phyloP scores from a whole-genome alignment of 2,113 vertebrate genomes.

The Halcyon malimbica region DNA sequence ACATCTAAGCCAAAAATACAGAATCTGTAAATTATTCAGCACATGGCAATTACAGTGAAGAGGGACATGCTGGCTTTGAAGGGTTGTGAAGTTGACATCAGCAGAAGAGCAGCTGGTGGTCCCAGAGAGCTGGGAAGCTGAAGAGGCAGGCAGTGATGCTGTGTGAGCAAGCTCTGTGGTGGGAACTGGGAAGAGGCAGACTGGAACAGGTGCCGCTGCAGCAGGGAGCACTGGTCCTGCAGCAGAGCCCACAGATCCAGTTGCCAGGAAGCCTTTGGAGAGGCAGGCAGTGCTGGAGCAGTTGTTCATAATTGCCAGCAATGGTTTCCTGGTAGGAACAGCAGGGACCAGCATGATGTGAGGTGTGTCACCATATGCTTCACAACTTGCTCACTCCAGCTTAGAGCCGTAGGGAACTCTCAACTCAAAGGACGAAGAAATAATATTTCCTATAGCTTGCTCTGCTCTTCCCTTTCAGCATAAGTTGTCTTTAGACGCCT shows the following conservation, averaged over 20 bases:
- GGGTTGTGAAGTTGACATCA: fast-evolving
- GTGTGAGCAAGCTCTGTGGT: not conserved
- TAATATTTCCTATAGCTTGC: not conserved
- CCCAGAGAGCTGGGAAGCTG: not conserved
- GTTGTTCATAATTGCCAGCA: not conserved
- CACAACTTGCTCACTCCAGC: not conserved
- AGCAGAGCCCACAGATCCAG: not conserved
- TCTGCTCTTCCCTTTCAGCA: not conserved
- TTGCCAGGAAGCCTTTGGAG: not conserved
- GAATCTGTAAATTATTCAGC: not conserved
- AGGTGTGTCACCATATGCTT: not conserved
- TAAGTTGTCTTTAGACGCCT: not conserved
- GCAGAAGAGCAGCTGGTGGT: not conserved
- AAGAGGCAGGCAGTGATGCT: not conserved
- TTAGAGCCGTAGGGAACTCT: not conserved
- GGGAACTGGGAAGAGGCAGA: not conserved
- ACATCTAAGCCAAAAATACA: not conserved
- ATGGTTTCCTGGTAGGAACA: not conserved
- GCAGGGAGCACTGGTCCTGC: not conserved
- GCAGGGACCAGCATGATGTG: not conserved
- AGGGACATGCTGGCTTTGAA: not conserved
- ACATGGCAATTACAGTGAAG: not conserved
- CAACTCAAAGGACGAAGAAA: not conserved
- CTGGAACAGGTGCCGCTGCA: not conserved
- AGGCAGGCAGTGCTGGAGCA: not conserved